Evolutionary conservation across 2,888 invertebrate species (phyloP), one percentile per base, ranked within the genome.

Genomic region (Pachycephus smyrnensis): DNA sequence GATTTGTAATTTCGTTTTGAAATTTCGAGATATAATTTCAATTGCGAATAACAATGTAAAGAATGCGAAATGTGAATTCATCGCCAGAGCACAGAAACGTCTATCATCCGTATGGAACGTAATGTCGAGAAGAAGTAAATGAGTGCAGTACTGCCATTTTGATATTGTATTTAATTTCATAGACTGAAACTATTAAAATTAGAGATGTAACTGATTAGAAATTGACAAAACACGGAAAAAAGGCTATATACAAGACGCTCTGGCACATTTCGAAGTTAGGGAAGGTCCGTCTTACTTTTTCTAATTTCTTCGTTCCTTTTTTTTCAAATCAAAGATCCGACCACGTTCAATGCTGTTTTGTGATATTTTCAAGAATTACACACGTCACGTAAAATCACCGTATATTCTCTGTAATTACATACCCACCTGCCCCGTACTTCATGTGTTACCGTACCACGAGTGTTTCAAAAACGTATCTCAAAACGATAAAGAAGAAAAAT

Each of bases 171-270:
- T 86, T 85, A 86, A 86, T 86, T 83, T 85, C 84, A 86, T 86
- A 87, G 88, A 88, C 86, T 87, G 87, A 88, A 84, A 84, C 81
- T 82, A 82, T 79, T 85, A 86, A 85, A 81, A 76, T 84, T 85
- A 85, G 82, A 83, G 80, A 79, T 85, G 78, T 86, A 86, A 85
- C 84, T 85, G 81, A 85, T 83, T 82, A 30, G 71, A 78, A 73
- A 77, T 11, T 12, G 35, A 55, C 23, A 79, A 79, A 36, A 79
- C 23, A 55, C 23, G 23, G 30, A 3, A 78, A 78, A n/a, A 76
- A n/a, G 77, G 69, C 71, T 31, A 71, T 71, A 15, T 31, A 31
- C 31, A 33, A 71, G 30, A 69, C 68, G 68, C 32, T 55, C 55
- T 23, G 55, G 15, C 9, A 23, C 23, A 23, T 55, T 55, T 55